Percentiles rank a stretch among this genome's conserved stretches.
phyloP scores from a whole-genome alignment of 2,113 vertebrate genomes.

The Caloenas nicobarica region DNA sequence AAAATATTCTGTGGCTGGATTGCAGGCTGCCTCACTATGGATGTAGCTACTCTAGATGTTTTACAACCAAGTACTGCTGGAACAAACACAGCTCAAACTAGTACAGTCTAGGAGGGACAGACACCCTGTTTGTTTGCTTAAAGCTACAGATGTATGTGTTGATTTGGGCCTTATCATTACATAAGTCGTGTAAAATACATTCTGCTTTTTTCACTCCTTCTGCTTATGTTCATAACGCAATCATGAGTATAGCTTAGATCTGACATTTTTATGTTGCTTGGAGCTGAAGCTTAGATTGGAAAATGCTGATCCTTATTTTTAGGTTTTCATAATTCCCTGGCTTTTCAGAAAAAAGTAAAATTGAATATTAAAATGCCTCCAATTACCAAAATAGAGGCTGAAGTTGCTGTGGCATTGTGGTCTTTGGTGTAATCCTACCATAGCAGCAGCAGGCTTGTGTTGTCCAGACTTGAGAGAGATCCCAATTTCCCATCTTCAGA shows the following conservation, averaged over 20 bases:
- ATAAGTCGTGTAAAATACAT: neutral
- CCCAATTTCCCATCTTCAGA: neutral
- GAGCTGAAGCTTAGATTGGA: neutral
- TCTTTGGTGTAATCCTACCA: neutral
- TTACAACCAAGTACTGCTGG: neutral
- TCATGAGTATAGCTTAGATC: neutral
- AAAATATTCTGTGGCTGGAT: neutral
- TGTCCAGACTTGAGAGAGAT: neutral
- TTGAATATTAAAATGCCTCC: neutral
- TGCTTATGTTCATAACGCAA: neutral
- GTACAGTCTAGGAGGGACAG: neutral
- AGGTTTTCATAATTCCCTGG: neutral
- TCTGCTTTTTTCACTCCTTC: neutral
- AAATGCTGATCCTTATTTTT: neutral
- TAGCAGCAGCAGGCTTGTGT: neutral
- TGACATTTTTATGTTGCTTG: neutral
- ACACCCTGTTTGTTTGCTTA: neutral
- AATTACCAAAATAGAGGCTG: neutral
- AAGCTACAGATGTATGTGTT: neutral
- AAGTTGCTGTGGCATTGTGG: neutral
- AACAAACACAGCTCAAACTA: neutral
- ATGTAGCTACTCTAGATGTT: neutral
- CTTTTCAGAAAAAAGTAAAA: neutral
- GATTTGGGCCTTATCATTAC: neutral
- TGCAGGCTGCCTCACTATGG: neutral